Evolutionary conservation across 2,888 invertebrate species (phyloP).

Genomic region (Pseudococcus jackbeardsleyi): DNA sequence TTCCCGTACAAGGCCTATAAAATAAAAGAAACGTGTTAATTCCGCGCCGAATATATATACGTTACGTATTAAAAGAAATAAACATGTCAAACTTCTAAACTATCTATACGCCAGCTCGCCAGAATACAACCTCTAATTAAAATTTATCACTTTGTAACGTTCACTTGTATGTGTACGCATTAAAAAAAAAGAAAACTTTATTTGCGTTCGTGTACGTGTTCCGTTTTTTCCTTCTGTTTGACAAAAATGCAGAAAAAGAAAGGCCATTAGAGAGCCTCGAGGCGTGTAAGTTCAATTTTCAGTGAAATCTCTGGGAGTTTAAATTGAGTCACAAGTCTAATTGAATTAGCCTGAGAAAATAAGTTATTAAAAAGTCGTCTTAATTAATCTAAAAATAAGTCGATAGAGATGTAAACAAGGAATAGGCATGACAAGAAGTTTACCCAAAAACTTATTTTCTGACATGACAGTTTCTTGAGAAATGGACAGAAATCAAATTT

Average conservation of each 20-base stretch:
- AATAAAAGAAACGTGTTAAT: constrained; percentile 56
- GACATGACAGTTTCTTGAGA: no score
- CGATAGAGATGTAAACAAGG: no score
- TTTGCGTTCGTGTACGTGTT: constrained; percentile 7
- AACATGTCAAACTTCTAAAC: constrained; percentile 52
- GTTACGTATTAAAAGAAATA: constrained; percentile 48
- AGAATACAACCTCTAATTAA: constrained; percentile 55
- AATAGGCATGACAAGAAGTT: no score
- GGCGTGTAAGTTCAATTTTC: background rate
- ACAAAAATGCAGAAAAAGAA: constrained; percentile 5
- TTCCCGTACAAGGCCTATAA: constrained; percentile 42
- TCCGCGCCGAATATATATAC: constrained; percentile 48
- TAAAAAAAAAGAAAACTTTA: constrained; percentile 31
- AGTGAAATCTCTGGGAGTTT: background rate
- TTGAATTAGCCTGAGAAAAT: background rate
- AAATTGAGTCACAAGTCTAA: background rate
- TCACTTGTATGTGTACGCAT: background rate
- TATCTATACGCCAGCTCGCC: constrained; percentile 43
- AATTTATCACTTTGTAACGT: constrained; percentile 52
- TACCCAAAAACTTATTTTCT: no score
- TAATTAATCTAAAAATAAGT: constrained; percentile 5
- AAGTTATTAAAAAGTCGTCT: background rate
- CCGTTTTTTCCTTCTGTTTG: background rate
- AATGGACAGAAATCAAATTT: no score
- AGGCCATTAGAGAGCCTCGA: background rate